A percentile compares a stretch with the other conserved stretches of the same genome.
phyloP scores from a whole-genome alignment of 2,888 invertebrate genomes.

The Anarsia innoxiella region DNA sequence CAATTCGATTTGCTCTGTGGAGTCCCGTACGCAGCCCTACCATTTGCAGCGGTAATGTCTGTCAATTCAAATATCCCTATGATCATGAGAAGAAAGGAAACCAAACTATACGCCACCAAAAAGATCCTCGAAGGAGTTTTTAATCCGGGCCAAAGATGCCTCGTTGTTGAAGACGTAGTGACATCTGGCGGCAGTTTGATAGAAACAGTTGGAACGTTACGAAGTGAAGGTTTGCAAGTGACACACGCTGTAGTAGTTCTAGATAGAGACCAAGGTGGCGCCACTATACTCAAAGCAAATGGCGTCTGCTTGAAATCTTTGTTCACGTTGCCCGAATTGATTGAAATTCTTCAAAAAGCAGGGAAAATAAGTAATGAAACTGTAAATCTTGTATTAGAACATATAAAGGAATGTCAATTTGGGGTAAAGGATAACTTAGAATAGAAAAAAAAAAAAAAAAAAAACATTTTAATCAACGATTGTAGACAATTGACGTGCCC shows the following conservation, averaged over 20 bases:
- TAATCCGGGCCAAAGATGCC: constrained; percentile 77
- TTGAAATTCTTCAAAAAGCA: constrained; percentile 77
- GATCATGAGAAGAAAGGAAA: constrained; percentile 94
- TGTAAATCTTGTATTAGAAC: constrained; percentile 51
- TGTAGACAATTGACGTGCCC: too few species aligned
- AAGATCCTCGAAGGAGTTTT: constrained; percentile 94
- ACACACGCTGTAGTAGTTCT: constrained; percentile 90
- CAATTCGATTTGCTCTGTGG: constrained; percentile 88
- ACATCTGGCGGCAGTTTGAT: constrained; percentile 94
- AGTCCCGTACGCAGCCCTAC: constrained; percentile 97
- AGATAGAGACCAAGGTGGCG: constrained; percentile 95
- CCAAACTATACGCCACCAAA: constrained; percentile 95
- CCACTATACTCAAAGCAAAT: constrained; percentile 79
- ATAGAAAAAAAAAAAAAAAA: too few species aligned
- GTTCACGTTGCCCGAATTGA: constrained; percentile 79
- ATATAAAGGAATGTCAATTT: constrained; percentile 58
- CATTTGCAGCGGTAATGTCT: constrained; percentile 91
- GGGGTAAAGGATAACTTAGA: constrained; percentile 44
- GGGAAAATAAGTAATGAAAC: constrained; percentile 75
- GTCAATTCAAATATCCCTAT: constrained; percentile 83
- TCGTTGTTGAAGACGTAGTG: constrained; percentile 96
- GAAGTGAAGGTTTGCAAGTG: constrained; percentile 78
- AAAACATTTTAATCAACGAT: too few species aligned
- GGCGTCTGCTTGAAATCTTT: constrained; percentile 82
- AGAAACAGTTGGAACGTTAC: constrained; percentile 87